Conservation (phyloP, 1,140 invertebrate species). For the Drosophila busckii region DNA sequence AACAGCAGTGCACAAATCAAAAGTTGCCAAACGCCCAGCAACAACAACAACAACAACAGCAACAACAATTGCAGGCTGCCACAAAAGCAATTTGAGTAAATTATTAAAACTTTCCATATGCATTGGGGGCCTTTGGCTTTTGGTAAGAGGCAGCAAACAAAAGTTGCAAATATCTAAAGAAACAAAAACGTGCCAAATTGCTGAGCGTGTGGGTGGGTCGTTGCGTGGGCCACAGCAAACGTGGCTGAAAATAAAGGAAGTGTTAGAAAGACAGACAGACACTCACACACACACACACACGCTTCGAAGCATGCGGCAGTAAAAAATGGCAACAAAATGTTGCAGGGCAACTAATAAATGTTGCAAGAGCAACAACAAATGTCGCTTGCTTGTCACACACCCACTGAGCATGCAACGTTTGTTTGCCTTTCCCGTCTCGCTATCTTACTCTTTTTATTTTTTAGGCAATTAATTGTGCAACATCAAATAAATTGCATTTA, state of each 20-base stretch:
- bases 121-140: slow-evolving; percentile 23
- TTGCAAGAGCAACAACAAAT: slow-evolving; percentile 50
- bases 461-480: slow-evolving; percentile 69
- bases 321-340: slow-evolving; percentile 72
- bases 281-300: too few species aligned
- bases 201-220: slow-evolving; percentile 14
- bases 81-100: slow-evolving; percentile 68
- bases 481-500: slow-evolving; percentile 72
- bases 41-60: slow-evolving; percentile 14
- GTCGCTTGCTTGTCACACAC: slow-evolving; percentile 41
- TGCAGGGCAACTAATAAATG: slow-evolving; percentile 63
- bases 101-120: slow-evolving; percentile 69
- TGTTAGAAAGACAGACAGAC: slow-evolving; percentile 41
- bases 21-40: slow-evolving; percentile 37
- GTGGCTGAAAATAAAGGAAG: slow-evolving; percentile 56
- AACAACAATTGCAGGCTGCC: slow-evolving; percentile 34
- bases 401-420: slow-evolving; percentile 23
- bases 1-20: slow-evolving; percentile 45
- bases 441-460: slow-evolving; percentile 28
- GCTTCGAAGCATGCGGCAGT: slow-evolving; percentile 42
- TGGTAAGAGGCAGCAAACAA: slow-evolving; percentile 26
- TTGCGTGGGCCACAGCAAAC: slow-evolving; percentile 41
- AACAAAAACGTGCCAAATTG: slow-evolving; percentile 6
- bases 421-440: slow-evolving; percentile 1
- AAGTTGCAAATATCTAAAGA: slow-evolving; percentile 26